Base-by-base conservation (phyloP, 2,888 invertebrate genomes). In the Limnephilus lunatus region DNA sequence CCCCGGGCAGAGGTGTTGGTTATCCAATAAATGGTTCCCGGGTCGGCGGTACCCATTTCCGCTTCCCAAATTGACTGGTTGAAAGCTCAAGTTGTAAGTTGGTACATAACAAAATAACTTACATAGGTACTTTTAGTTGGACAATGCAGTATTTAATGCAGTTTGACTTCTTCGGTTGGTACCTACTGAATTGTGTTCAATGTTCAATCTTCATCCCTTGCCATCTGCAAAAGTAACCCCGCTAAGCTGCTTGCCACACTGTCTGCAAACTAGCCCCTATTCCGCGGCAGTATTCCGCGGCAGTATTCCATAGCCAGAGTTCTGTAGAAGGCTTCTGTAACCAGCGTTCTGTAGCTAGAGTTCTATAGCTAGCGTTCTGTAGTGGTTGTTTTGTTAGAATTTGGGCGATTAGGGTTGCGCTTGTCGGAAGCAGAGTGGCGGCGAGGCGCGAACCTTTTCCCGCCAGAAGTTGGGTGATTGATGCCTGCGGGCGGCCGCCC, bases 351-450 rank as follows among this genome's bases (percentile, higher is more conserved):
- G 68, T 68, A 68, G n/a, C 25, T 19, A 68, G 68, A 0, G 25
- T 25, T 68, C 68, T 68, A 25, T 25, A 68, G 68, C 68, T 25
- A 68, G 7, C 9, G 5, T 68, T 25, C 25, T n/a, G 68, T 68
- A n/a, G 86, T 15, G 48, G 86, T 86, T 86, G 86, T 25, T 86
- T 35, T 48, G 86, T 86, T 86, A 25, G 80, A 89, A 80, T 89
- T 89, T 30, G 31, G 68, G 80, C 88, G 88, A 89, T 89, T 89
- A 89, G 88, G 88, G 88, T 30, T 89, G 68, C 32, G 88, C 88
- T 44, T 88, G 91, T 88, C 91, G 91, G 88, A 91, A 91, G 88
- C 81, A 88, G 30, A 87, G 81, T 82, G 88, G 35, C 87, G 87
- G 87, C 80, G 68, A 89, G 88, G 88, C 88, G 88, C 88, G 88